These are phyloP conservation scores for Gymnosoma rotundatum DNA, from an alignment of 2,888 invertebrate genomes.

Conservation along the genomic window DNA sequence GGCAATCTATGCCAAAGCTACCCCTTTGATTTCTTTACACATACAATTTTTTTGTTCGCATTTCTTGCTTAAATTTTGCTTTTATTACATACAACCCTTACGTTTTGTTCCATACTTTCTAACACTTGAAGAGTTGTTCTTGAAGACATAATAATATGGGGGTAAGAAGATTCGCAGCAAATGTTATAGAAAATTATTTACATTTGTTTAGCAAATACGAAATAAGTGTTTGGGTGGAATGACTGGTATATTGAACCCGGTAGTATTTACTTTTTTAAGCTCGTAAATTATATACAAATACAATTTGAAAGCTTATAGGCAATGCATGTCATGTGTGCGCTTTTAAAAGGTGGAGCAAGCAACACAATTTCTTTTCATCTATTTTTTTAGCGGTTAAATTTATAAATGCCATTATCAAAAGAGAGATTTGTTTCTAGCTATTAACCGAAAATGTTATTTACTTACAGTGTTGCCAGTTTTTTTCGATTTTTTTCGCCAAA, in stretches of 20 bases:
- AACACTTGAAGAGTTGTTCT: not conserved
- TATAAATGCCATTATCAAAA: too few species aligned
- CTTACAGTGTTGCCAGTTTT: too few species aligned
- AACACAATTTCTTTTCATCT: too few species aligned
- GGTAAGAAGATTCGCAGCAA: constrained; percentile 35
- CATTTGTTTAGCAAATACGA: constrained; percentile 45
- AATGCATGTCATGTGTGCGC: not conserved
- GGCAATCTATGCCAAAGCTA: constrained; percentile 41
- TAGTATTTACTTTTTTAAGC: constrained; percentile 21
- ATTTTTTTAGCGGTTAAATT: too few species aligned
- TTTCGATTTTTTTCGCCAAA: too few species aligned
- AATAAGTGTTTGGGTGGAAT: constrained; percentile 19
- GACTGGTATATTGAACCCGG: constrained; percentile 60
- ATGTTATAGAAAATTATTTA: constrained; percentile 44
- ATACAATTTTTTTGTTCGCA: not conserved
- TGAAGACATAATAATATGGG: constrained; percentile 7
- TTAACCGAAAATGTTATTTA: too few species aligned
- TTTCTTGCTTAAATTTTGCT: not conserved
- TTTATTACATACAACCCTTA: constrained; percentile 41
- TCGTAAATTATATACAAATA: constrained; percentile 3
- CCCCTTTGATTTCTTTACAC: constrained; percentile 3
- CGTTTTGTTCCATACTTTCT: not conserved
- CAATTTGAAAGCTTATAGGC: constrained; percentile 18
- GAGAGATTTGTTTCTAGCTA: too few species aligned
- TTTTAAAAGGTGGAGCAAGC: too few species aligned